phyloP scores from a whole-genome alignment of 2,888 invertebrate species.

The Seladonia tumulorum region DNA sequence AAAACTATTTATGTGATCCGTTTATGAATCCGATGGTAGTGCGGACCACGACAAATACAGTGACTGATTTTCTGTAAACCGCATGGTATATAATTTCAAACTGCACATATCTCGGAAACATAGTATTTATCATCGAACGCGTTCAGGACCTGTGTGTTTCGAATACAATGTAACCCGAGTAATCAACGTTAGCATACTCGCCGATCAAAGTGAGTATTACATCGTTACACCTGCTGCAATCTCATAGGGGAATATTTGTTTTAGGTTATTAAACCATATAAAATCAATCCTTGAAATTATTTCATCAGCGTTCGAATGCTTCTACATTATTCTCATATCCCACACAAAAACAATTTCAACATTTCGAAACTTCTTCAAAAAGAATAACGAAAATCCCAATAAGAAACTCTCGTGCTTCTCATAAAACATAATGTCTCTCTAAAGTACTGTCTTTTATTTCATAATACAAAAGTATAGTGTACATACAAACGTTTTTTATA shows the following conservation, averaged over 20 bases:
- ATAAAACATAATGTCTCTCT: neutral
- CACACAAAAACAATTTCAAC: slow-evolving; percentile 1
- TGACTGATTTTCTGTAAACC: slow-evolving; percentile 70
- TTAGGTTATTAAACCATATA: slow-evolving; percentile 63
- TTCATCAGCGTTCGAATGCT: neutral
- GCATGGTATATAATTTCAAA: slow-evolving; percentile 73
- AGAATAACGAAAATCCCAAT: neutral
- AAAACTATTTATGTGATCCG: slow-evolving; percentile 59
- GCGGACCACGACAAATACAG: slow-evolving; percentile 49
- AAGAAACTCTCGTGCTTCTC: neutral
- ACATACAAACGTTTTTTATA: neutral
- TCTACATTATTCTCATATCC: neutral
- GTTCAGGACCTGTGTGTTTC: slow-evolving; percentile 43
- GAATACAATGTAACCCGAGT: slow-evolving; percentile 51
- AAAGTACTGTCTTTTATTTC: neutral
- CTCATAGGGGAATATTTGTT: slow-evolving; percentile 37
- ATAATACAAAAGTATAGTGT: neutral
- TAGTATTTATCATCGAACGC: slow-evolving; percentile 48
- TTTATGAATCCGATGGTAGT: slow-evolving; percentile 54
- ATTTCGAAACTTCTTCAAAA: neutral
- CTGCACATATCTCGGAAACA: slow-evolving; percentile 58
- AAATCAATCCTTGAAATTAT: slow-evolving; percentile 21
- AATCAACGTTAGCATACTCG: slow-evolving; percentile 35
- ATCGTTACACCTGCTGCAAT: slow-evolving; percentile 39
- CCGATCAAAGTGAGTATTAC: slow-evolving; percentile 57